Evolutionary conservation across 2,888 invertebrate species (phyloP).

Genomic region (Miltochrista miniata): DNA sequence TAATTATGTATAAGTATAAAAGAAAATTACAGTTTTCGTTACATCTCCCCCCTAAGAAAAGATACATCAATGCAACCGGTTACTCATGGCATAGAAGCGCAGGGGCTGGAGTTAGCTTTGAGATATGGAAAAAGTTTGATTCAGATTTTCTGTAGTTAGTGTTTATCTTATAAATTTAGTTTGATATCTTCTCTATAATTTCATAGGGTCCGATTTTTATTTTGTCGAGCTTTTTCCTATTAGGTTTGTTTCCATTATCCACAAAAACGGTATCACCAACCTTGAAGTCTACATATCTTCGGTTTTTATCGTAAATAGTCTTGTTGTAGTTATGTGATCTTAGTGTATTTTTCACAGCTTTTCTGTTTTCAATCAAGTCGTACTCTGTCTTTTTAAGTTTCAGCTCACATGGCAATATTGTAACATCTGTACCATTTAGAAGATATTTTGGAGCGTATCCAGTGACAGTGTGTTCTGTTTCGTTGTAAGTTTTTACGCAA

Average conservation of each 20-base stretch:
- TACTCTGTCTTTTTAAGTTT: slow-evolving; percentile 15
- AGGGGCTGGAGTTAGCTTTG: slow-evolving; percentile 1
- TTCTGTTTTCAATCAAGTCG: slow-evolving; percentile 29
- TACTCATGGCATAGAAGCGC: too few species aligned
- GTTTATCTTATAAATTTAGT: slow-evolving; percentile 37
- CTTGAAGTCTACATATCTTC: slow-evolving; percentile 21
- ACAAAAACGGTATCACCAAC: slow-evolving; percentile 34
- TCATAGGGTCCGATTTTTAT: slow-evolving; percentile 35
- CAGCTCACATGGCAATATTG: slow-evolving; percentile 32
- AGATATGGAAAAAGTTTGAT: slow-evolving; percentile 20
- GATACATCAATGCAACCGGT: too few species aligned
- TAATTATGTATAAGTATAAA: too few species aligned
- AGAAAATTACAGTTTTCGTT: too few species aligned
- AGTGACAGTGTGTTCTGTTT: slow-evolving; percentile 42
- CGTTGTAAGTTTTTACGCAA: slow-evolving; percentile 40
- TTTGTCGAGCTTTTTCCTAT: slow-evolving; percentile 40
- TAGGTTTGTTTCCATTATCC: slow-evolving; percentile 42
- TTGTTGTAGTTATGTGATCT: slow-evolving; percentile 39
- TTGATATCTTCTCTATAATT: slow-evolving; percentile 34
- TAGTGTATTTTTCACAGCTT: slow-evolving; percentile 34
- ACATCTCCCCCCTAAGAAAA: too few species aligned
- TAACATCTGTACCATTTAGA: slow-evolving; percentile 33
- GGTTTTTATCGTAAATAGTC: slow-evolving; percentile 19
- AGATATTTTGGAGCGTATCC: slow-evolving; percentile 40
- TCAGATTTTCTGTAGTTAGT: slow-evolving; percentile 37